phyloP scores from a whole-genome alignment of 2,797 vertebrate genomes.

The Lagodon rhomboides region DNA sequence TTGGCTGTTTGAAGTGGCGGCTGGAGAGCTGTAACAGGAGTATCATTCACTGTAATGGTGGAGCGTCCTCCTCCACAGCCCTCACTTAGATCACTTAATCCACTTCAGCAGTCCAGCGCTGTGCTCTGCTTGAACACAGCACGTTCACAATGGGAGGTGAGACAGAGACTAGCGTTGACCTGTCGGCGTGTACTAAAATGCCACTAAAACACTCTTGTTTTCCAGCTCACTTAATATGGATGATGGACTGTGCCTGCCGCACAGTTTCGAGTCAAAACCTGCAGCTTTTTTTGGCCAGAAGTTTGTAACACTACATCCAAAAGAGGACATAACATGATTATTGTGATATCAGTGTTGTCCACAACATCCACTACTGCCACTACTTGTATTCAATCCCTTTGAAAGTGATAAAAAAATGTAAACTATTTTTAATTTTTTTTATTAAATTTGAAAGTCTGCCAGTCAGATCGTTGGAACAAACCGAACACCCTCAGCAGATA shows the following conservation, averaged over 20 bases:
- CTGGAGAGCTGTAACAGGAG: slow-evolving; percentile 78
- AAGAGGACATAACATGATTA: slow-evolving; percentile 7
- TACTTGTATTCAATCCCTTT: not conserved
- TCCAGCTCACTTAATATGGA: slow-evolving; percentile 48
- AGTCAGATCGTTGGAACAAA: not conserved
- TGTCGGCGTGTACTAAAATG: slow-evolving; percentile 65
- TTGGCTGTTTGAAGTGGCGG: slow-evolving; percentile 66
- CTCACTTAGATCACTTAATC: slow-evolving; percentile 81
- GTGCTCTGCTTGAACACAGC: slow-evolving; percentile 59
- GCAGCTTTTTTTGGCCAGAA: slow-evolving; percentile 4
- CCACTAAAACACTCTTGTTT: slow-evolving; percentile 56
- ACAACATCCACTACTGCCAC: not conserved
- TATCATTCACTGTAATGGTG: slow-evolving; percentile 81
- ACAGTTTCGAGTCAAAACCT: slow-evolving; percentile 28
- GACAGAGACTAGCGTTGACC: slow-evolving; percentile 63
- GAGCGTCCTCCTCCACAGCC: slow-evolving; percentile 81
- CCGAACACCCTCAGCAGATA: not conserved
- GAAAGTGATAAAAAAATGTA: no score
- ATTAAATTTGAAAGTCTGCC: not conserved
- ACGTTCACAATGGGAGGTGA: slow-evolving; percentile 62
- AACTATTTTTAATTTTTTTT: no score
- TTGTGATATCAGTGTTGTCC: not conserved
- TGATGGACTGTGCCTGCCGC: slow-evolving; percentile 22
- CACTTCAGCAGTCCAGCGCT: slow-evolving; percentile 69
- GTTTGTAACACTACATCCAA: slow-evolving; percentile 10